Evolutionary conservation across 1,140 invertebrate genomes (phyloP), one percentile per base, ranked within the genome.

Genomic region (Ceratina calcarata): DNA sequence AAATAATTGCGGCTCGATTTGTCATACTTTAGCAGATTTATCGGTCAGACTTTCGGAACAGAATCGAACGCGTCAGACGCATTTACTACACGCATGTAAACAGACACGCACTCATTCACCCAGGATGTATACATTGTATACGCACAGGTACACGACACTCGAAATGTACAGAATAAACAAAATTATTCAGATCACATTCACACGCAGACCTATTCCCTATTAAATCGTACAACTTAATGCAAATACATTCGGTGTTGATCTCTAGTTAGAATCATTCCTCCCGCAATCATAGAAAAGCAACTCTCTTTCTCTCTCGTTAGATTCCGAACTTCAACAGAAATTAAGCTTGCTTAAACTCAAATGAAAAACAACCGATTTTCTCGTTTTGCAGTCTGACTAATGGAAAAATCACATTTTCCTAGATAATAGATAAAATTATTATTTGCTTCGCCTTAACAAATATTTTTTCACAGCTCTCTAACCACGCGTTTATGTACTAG

Each of bases 401-500:
- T 49, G 53, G 51, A 61, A 77, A 74, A 71, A 78, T 78, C 53
- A 78, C 75, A 82, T 69, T 77, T 75, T 61, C 49, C 64, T 71
- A 73, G 15, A 55, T 68, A 78, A 15, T 15, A 68, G 58, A 66
- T 70, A 68, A 82, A 82, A 80, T 74, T 75, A 73, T 62, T 67
- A 73, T 68, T 73, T 65, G 24, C 37, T 45, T 75, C 60, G 51
- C 60, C 16, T 81, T 27, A n/a, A 73, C 80, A 67, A 79, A 60
- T 64, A 61, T 75, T 24, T 70, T 62, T 51, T 78, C 67, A 77
- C 60, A 70, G 37, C 67, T 81, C 78, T 73, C 71, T 79, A 79
- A 73, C 24, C 78, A 79, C 53, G 64, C 45, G 20, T 57, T 62
- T 69, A 67, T 89, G 89, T 91, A 91, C 90, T 92, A 91, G 85